These are phyloP conservation scores for Tupiocoris notatus DNA, from an alignment of 2,888 invertebrate genomes.

Conservation along the genomic window DNA sequence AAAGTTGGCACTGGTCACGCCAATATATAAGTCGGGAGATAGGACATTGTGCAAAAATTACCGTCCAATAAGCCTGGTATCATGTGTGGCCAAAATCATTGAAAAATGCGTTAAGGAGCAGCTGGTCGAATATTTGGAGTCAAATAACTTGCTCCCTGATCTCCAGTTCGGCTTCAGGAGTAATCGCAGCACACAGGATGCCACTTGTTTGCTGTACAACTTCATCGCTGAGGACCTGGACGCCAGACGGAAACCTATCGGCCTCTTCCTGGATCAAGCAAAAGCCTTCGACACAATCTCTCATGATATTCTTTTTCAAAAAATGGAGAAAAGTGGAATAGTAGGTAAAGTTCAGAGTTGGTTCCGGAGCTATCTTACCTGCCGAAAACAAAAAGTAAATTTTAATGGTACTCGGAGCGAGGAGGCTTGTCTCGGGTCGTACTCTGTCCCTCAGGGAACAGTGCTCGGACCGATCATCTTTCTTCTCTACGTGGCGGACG, in stretches of 20 bases:
- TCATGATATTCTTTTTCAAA: constrained; percentile 1
- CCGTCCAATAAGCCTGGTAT: constrained; percentile 20
- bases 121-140: background rate
- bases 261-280: too few species aligned
- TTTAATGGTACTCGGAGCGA: constrained; percentile 1
- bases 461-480: constrained; percentile 6
- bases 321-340: constrained; percentile 15
- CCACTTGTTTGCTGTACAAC: background rate
- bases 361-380: constrained; percentile 11
- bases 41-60: too few species aligned
- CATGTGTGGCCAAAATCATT: constrained; percentile 5
- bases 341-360: background rate
- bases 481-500: constrained; percentile 9
- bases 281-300: too few species aligned
- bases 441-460: background rate
- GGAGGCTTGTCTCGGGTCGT: background rate
- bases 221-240: background rate
- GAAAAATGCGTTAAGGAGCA: too few species aligned
- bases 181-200: constrained; percentile 1
- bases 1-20: constrained; percentile 14
- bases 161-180: too few species aligned
- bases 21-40: background rate
- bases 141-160: background rate
- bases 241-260: background rate
- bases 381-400: too few species aligned